phyloP scores from a whole-genome alignment of 2,888 invertebrate species.

The Xestia sexstrigata region DNA sequence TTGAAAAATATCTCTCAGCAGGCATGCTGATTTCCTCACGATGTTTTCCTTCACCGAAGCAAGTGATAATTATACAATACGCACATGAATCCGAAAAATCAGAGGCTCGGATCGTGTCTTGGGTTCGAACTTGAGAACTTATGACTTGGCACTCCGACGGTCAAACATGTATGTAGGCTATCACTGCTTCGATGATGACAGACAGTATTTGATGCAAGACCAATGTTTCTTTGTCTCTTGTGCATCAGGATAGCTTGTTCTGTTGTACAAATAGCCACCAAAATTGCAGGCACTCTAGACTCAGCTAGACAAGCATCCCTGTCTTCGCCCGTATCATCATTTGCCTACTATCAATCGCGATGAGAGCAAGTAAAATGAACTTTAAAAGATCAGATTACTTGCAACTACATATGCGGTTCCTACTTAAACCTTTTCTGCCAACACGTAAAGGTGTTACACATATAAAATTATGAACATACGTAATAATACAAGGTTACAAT shows the following conservation, averaged over 20 bases:
- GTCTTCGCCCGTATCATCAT: neutral
- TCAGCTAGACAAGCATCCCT: neutral
- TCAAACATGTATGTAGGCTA: too few relatives aligned
- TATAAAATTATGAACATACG: conserved; percentile 5
- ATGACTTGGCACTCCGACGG: too few relatives aligned
- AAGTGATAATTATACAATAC: too few relatives aligned
- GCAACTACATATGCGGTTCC: neutral
- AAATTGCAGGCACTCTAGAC: neutral
- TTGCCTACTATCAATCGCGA: neutral
- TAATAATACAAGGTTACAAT: conserved; percentile 34
- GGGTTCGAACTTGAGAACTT: too few relatives aligned
- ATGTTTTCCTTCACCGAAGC: too few relatives aligned
- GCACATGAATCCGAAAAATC: too few relatives aligned
- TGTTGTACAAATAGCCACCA: neutral
- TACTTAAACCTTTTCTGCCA: neutral
- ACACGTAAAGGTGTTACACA: neutral
- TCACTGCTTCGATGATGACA: neutral
- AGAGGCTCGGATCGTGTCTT: too few relatives aligned
- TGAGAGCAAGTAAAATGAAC: neutral
- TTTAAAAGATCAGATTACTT: neutral
- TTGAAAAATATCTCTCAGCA: too few relatives aligned
- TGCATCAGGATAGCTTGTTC: neutral
- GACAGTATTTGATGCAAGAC: neutral
- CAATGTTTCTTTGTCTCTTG: neutral
- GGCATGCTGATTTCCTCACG: too few relatives aligned